A percentile compares a stretch with the other conserved stretches of the same genome.
Conservation (phyloP, 2,797 vertebrate genomes). For the Oreonectes daqikongensis region DNA sequence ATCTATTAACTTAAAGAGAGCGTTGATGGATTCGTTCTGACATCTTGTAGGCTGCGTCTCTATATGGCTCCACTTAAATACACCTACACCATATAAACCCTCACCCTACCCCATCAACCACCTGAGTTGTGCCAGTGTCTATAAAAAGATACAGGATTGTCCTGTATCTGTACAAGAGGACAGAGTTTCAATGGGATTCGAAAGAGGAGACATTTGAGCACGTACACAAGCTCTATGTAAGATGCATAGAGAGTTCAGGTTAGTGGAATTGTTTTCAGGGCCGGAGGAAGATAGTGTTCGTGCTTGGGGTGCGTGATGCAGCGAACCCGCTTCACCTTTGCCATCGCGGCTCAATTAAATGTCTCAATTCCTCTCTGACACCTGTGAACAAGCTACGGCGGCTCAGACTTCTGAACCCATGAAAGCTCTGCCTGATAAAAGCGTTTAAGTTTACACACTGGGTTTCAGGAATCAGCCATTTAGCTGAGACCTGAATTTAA, state of each 20-base stretch:
- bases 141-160: background rate
- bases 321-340: slow-evolving; percentile 26
- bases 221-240: background rate
- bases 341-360: slow-evolving; percentile 69
- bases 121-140: background rate
- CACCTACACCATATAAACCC: background rate
- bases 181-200: background rate
- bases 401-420: slow-evolving; percentile 35
- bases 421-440: background rate
- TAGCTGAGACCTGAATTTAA: background rate
- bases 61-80: background rate
- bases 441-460: background rate
- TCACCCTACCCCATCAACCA: background rate
- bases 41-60: background rate
- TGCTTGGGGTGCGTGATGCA: slow-evolving; percentile 33
- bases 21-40: background rate
- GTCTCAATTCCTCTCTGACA: slow-evolving; percentile 67
- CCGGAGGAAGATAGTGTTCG: slow-evolving; percentile 5
- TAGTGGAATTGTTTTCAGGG: slow-evolving; percentile 30
- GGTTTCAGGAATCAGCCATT: background rate
- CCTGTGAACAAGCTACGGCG: slow-evolving; percentile 9
- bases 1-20: background rate
- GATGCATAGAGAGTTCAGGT: slow-evolving; percentile 2
- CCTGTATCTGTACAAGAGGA: background rate
- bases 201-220: background rate